Evolutionary conservation across 2,113 vertebrate genomes (phyloP).

Genomic region (Telmatochromis brachygnathus): DNA sequence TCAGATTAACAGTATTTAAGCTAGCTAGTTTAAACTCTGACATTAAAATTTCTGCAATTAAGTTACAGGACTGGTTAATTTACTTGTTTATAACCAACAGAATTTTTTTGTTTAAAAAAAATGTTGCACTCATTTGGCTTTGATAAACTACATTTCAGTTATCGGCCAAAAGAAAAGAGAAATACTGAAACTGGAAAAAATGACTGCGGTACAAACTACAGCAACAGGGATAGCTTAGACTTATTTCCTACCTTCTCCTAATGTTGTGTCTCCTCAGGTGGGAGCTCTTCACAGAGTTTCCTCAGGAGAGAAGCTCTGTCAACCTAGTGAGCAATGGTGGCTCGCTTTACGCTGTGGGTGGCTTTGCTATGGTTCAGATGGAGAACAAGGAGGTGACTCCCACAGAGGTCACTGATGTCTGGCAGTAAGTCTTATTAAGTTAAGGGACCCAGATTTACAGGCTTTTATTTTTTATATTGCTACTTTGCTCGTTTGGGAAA

Average conservation of each 20-base stretch:
- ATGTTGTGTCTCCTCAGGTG: constrained; percentile 70
- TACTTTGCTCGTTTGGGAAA: neutral
- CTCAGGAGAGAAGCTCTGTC: constrained; percentile 95
- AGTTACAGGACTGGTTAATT: neutral
- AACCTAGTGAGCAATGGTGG: constrained; percentile 81
- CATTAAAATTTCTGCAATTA: neutral
- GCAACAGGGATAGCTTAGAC: neutral
- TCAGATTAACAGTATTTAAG: neutral
- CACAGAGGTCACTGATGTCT: constrained; percentile 92
- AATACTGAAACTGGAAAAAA: neutral
- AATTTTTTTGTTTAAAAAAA: neutral
- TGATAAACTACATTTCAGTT: neutral
- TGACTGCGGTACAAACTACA: neutral
- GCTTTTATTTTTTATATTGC: neutral
- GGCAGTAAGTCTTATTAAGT: constrained; percentile 86
- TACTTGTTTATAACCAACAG: neutral
- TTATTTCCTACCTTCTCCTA: neutral
- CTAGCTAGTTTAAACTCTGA: neutral
- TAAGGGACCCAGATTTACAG: neutral
- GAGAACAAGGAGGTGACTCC: constrained; percentile 91
- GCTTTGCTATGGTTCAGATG: constrained; percentile 90
- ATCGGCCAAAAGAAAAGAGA: neutral
- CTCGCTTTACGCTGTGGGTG: constrained; percentile 88
- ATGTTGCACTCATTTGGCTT: neutral
- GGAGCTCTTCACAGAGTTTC: constrained; percentile 89